Base-by-base conservation (phyloP, 2,797 vertebrate genomes). In the Microchirus variegatus region DNA sequence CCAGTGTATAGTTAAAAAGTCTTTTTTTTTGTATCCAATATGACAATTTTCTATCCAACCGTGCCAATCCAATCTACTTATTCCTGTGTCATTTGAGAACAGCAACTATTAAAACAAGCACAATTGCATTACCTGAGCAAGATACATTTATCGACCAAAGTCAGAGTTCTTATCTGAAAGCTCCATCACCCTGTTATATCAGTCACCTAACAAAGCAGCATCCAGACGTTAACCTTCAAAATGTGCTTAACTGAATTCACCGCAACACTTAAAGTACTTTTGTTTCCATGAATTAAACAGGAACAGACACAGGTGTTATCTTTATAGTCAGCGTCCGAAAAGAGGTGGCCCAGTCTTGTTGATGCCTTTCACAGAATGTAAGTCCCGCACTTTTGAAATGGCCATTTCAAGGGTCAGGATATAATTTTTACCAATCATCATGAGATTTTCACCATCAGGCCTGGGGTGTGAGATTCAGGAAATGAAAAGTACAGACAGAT, bases 371-470 rank as follows among this genome's bases (percentile, higher is more conserved):
- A 78, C 60, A 67, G 64, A 47, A 62, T 63, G 47, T 82, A 69
- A 59, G 35, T 1, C 13, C 41, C 17, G 18, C 43, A 63, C 12
- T 51, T 59, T 63, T 73, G 59, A 52, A 74, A 71, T 49, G 45
- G 58, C 60, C 52, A 74, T 82, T 67, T 15, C 22, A 22, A 41
- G 53, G 66, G 47, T 42, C 45, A 73, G 62, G 62, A 53, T 50
- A 70, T 73, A 38, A 62, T 75, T 81, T 42, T 76, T 63, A 42
- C 63, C 74, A 65, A 75, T 81, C 78, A 71, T 69, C 50, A 55
- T 87, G 78, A 84, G 75, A 86, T 82, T 85, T 85, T 56, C 49
- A 57, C 63, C 56, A 60, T 69, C 59, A 13, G 52, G 64, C 78
- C 77, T 53, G 70, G 19, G 80, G 78, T 81, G 68, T 63, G 63